These are phyloP conservation scores for Lagocephalus sceleratus DNA, from an alignment of 2,797 vertebrate genomes.

Conservation along the genomic window DNA sequence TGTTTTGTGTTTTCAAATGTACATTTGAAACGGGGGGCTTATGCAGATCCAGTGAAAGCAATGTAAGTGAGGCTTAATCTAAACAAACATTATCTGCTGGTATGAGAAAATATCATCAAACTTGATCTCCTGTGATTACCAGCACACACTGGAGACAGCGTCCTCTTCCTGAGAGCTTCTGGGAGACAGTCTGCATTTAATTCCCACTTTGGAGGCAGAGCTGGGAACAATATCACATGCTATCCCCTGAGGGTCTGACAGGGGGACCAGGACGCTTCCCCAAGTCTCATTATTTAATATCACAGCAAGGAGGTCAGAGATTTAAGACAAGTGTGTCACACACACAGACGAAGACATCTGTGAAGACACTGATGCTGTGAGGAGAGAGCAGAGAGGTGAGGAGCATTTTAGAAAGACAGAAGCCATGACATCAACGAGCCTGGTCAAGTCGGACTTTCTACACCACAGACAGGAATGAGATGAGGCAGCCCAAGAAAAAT, in stretches of 20 bases:
- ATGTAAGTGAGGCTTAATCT: conserved; percentile 11
- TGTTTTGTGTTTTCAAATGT: neutral
- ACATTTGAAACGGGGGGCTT: neutral
- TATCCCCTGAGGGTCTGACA: conserved; percentile 47
- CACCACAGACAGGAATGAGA: conserved; percentile 33
- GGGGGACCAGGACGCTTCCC: conserved; percentile 54
- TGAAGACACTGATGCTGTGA: conserved; percentile 24
- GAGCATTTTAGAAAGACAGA: conserved; percentile 15
- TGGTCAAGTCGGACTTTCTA: conserved; percentile 36
- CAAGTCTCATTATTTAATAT: conserved; percentile 65
- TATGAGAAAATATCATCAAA: conserved; percentile 39
- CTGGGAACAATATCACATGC: conserved; percentile 63
- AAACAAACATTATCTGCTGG: conserved; percentile 30
- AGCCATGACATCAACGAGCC: conserved; percentile 21
- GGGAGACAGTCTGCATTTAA: conserved; percentile 36
- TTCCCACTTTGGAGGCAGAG: conserved; percentile 58
- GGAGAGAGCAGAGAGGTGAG: conserved; percentile 7
- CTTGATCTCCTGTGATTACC: conserved; percentile 47
- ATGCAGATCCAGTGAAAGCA: conserved; percentile 21
- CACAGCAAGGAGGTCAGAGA: conserved; percentile 55
- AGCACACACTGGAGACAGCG: conserved; percentile 28
- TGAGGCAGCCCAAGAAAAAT: conserved; percentile 45
- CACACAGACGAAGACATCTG: conserved; percentile 1
- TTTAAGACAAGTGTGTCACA: conserved; percentile 50
- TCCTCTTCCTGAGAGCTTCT: neutral